A percentile compares a stretch with the other conserved stretches of the same genome.
phyloP scores from a whole-genome alignment of 2,113 vertebrate genomes.

The Hepsetus odoe region DNA sequence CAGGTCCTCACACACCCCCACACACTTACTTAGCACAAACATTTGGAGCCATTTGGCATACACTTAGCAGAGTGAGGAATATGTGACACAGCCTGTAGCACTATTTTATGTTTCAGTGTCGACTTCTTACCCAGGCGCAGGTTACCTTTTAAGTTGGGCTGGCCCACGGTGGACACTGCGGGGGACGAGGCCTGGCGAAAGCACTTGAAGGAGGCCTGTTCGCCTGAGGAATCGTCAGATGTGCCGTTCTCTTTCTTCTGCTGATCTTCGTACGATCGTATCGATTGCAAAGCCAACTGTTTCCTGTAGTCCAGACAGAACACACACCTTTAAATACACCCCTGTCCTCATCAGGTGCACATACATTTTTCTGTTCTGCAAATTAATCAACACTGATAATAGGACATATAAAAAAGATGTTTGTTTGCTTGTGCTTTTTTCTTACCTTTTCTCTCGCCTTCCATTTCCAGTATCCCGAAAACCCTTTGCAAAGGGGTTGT shows the following conservation, averaged over 20 bases:
- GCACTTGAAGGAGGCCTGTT: slow-evolving; percentile 90
- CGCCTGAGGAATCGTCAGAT: slow-evolving; percentile 94
- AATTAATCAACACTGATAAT: no score
- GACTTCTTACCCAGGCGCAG: not conserved
- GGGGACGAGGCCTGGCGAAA: slow-evolving; percentile 91
- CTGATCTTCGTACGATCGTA: slow-evolving; percentile 92
- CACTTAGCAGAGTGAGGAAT: not conserved
- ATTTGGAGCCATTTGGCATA: not conserved
- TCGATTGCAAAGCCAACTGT: slow-evolving; percentile 95
- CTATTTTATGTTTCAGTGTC: no score
- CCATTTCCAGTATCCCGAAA: slow-evolving; percentile 99
- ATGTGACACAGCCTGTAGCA: not conserved
- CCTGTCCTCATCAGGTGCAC: not conserved
- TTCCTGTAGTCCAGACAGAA: slow-evolving; percentile 76
- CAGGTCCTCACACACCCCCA: no score
- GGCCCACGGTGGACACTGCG: slow-evolving; percentile 84
- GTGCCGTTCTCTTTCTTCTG: slow-evolving; percentile 93
- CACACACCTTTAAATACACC: not conserved
- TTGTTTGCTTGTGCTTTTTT: no score
- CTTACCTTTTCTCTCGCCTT: slow-evolving; percentile 94
- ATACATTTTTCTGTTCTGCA: not conserved
- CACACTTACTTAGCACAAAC: not conserved
- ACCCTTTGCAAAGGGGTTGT: slow-evolving; percentile 98
- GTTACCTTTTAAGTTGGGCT: slow-evolving; percentile 91
- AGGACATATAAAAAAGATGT: no score